These are phyloP conservation scores for Allolobophora icterica DNA, from an alignment of 2,888 invertebrate species.

Conservation along the genomic window DNA sequence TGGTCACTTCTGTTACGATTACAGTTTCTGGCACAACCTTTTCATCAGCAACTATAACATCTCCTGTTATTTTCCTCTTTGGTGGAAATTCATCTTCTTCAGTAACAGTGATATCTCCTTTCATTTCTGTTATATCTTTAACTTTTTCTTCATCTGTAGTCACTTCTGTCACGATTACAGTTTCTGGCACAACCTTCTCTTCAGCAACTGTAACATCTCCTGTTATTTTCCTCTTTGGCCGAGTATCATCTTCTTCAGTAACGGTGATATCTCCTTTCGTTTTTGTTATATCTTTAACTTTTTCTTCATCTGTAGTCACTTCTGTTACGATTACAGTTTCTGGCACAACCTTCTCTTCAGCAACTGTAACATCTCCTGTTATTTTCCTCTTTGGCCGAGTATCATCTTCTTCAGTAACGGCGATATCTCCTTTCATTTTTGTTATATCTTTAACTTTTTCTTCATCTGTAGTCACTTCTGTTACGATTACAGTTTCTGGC, in stretches of 20 bases:
- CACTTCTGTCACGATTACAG: neutral
- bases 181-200: conserved; percentile 10
- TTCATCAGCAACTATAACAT: neutral
- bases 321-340: conserved; percentile 29
- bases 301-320: neutral
- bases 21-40: conserved; percentile 12
- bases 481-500: conserved; percentile 17
- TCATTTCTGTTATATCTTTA: too few species aligned
- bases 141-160: neutral
- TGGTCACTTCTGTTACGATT: conserved; percentile 20
- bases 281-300: neutral
- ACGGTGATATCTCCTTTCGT: neutral
- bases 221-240: neutral
- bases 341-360: neutral
- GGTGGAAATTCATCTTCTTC: neutral
- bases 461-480: conserved; percentile 3
- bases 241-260: neutral
- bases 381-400: neutral
- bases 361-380: neutral
- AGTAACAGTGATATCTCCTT: neutral
- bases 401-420: neutral
- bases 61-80: neutral
- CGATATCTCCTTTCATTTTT: neutral
- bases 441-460: neutral
- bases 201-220: neutral